Conservation (phyloP, 2,888 invertebrate species). For the Orthosia incerta region DNA sequence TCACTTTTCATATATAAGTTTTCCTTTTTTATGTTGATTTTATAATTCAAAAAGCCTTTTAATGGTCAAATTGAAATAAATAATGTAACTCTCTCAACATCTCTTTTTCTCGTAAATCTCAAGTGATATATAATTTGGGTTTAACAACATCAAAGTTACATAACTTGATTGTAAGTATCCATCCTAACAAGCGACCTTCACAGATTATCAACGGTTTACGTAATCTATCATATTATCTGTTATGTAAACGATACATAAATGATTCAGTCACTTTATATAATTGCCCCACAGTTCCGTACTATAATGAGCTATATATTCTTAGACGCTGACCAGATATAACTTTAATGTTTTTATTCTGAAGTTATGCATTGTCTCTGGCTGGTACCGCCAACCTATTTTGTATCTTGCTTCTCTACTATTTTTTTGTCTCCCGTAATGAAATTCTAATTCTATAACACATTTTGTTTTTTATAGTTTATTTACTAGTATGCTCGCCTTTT, state of each 20-base stretch:
- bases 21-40: too few species aligned
- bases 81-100: too few species aligned
- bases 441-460: not conserved
- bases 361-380: not conserved
- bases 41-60: too few species aligned
- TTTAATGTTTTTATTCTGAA: not conserved
- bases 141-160: not conserved
- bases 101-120: too few species aligned
- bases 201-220: not conserved
- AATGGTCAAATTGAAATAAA: too few species aligned
- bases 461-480: not conserved
- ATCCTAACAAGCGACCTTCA: not conserved
- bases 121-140: too few species aligned
- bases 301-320: not conserved
- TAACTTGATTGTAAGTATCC: not conserved
- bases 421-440: not conserved
- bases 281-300: not conserved
- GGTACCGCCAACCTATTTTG: not conserved
- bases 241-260: not conserved
- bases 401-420: not conserved
- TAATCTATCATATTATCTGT: conserved; percentile 1
- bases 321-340: too few species aligned
- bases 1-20: not conserved
- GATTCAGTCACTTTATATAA: conserved; percentile 3
- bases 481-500: not conserved